Evolutionary conservation across 2,797 vertebrate genomes (phyloP).

Genomic region (Phrynocephalus vlangalii): DNA sequence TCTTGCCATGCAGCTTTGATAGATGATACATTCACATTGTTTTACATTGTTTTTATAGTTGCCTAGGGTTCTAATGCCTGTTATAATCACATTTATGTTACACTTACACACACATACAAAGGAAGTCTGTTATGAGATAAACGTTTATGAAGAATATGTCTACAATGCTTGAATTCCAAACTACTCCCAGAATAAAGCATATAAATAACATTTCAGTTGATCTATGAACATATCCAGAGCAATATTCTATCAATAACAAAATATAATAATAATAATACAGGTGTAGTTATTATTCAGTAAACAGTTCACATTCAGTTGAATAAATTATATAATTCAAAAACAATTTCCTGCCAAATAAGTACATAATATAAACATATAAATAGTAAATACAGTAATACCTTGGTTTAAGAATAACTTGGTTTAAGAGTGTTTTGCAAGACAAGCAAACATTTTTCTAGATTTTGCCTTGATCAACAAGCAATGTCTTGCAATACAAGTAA

Average conservation of each 20-base stretch:
- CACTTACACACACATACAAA: too few relatives aligned
- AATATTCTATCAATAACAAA: background rate
- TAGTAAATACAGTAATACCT: background rate
- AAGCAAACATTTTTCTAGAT: too few relatives aligned
- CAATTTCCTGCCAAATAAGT: background rate
- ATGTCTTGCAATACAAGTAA: too few relatives aligned
- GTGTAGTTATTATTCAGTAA: background rate
- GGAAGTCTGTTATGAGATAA: background rate
- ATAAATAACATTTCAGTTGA: background rate
- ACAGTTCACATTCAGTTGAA: background rate
- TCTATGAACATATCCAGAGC: background rate
- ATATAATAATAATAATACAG: background rate
- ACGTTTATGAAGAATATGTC: background rate
- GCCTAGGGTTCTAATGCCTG: background rate
- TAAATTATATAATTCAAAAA: background rate
- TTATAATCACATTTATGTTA: background rate
- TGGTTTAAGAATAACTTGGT: too few relatives aligned
- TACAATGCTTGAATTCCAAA: background rate
- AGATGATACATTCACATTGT: background rate
- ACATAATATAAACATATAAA: background rate
- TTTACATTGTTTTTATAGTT: background rate
- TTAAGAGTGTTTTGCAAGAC: too few relatives aligned
- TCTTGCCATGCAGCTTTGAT: background rate
- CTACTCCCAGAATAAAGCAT: background rate
- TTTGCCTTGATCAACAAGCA: too few relatives aligned